These are phyloP conservation scores for Achatina immaculata DNA, from an alignment of 1,140 invertebrate species.

Conservation along the genomic window DNA sequence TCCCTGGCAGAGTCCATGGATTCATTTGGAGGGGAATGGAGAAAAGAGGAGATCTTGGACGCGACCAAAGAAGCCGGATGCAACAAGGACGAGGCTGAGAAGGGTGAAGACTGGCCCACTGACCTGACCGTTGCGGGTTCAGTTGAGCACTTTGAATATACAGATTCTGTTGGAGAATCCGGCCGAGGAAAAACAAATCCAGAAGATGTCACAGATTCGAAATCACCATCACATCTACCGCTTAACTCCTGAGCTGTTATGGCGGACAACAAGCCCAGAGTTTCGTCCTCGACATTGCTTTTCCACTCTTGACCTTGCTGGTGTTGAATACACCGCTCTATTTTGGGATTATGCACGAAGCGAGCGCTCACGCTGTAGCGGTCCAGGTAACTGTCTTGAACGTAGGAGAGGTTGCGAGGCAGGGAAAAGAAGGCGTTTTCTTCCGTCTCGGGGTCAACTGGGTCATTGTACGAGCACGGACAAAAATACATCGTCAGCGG, in stretches of 20 bases:
- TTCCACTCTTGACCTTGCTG: constrained; percentile 1
- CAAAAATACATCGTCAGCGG: constrained; percentile 39
- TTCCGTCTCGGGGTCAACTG: constrained; percentile 36
- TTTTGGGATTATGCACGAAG: constrained; percentile 53
- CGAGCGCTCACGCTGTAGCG: constrained; percentile 55
- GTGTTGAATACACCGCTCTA: constrained; percentile 29
- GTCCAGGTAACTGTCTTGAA: constrained; percentile 58
- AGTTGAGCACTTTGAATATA: not conserved
- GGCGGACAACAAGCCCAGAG: constrained; percentile 11
- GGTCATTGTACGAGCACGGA: constrained; percentile 39
- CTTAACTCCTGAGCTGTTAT: constrained; percentile 16
- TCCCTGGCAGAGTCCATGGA: constrained; percentile 6
- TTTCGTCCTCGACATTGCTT: constrained; percentile 25
- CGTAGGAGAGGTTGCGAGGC: constrained; percentile 64
- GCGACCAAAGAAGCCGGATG: constrained; percentile 12
- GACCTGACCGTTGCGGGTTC: not conserved
- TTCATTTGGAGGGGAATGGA: constrained; percentile 33
- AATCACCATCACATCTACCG: constrained; percentile 4
- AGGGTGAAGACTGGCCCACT: not conserved
- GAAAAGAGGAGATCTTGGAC: constrained; percentile 5
- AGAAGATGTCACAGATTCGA: not conserved
- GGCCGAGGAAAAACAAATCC: not conserved
- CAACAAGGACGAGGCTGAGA: not conserved
- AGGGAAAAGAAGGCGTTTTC: constrained; percentile 39
- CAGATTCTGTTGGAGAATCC: not conserved